These are phyloP conservation scores for Drosophila neonasuta DNA, from an alignment of 2,888 invertebrate species.

Conservation along the genomic window DNA sequence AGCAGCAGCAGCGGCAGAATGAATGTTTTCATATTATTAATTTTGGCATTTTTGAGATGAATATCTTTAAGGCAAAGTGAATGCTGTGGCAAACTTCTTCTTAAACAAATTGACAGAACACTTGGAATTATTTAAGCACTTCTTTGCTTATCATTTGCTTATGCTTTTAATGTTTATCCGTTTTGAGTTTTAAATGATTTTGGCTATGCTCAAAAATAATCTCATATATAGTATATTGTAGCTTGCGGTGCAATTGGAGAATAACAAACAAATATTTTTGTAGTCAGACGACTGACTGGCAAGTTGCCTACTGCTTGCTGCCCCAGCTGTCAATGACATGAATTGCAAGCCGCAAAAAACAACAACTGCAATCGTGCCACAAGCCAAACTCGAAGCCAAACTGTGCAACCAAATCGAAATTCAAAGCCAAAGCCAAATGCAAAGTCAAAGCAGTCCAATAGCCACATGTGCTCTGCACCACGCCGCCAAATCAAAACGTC, in stretches of 20 bases:
- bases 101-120: not conserved
- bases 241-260: conserved; percentile 32
- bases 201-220: conserved; percentile 6
- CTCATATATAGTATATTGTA: not conserved
- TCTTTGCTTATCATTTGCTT: not conserved
- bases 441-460: conserved; percentile 39
- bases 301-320: conserved; percentile 40
- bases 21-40: conserved; percentile 44
- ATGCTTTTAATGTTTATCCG: not conserved
- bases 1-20: conserved; percentile 48
- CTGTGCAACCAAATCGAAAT: conserved; percentile 14
- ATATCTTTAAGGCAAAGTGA: conserved; percentile 11
- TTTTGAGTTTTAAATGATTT: not conserved
- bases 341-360: conserved; percentile 50
- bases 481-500: conserved; percentile 76
- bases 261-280: conserved; percentile 53
- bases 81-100: conserved; percentile 6
- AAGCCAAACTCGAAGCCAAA: conserved; percentile 29
- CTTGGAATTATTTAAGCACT: not conserved
- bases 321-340: conserved; percentile 73
- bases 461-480: conserved; percentile 55
- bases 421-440: conserved; percentile 33
- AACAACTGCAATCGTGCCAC: conserved; percentile 29
- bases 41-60: conserved; percentile 22
- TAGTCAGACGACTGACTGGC: conserved; percentile 38